Base-by-base conservation (phyloP, 1,140 invertebrate species). In the Dreissena rostriformis region DNA sequence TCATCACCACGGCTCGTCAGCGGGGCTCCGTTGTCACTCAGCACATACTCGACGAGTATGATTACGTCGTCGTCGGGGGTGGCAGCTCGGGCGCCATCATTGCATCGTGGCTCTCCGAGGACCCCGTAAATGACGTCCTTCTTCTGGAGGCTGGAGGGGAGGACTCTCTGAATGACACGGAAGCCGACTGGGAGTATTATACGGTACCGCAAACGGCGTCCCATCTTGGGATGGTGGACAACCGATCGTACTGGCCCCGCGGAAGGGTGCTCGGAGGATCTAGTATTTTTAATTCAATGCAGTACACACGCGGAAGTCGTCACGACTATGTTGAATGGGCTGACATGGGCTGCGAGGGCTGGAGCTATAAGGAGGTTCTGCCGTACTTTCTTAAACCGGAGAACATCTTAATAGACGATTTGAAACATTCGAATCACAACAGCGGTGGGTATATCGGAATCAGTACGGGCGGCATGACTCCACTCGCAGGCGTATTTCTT, bases 241-340 rank as follows among this genome's bases (percentile, higher is more conserved):
- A 96, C 97, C 29, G 71, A 12, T 67, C 71, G 10, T 82, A 74
- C 51, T 84, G 81, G 81, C 81, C 81, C 26, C 26, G 77, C 15
- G 93, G 93, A 19, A 86, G 86, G 68, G 84, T 88, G 24, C 73
- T 91, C 7, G 97, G 97, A 0, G 98, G 98, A 0, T 97, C 96
- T 0, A 97, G 97, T 7, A 97, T 98, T 0, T 94, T 99, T 0
- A 99, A 99, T 91, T 98, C 98, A 90, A 99, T 99, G 98, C 93
- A 98, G 0, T 99, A 99, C 89, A 94, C 99, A 0, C 94, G 98
- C n/a, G 98, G 98, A 0, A 98, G 98, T 90, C 96, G 96, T 85
- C 95, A 95, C 82, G 98, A 99, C 91, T 99, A 99, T 91, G 97
- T 99, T 89, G 94, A 94, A 12, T 99, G 98, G 98, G 97, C 97